Base-by-base conservation (phyloP, 1,140 invertebrate species). In the Augochlora pura region DNA sequence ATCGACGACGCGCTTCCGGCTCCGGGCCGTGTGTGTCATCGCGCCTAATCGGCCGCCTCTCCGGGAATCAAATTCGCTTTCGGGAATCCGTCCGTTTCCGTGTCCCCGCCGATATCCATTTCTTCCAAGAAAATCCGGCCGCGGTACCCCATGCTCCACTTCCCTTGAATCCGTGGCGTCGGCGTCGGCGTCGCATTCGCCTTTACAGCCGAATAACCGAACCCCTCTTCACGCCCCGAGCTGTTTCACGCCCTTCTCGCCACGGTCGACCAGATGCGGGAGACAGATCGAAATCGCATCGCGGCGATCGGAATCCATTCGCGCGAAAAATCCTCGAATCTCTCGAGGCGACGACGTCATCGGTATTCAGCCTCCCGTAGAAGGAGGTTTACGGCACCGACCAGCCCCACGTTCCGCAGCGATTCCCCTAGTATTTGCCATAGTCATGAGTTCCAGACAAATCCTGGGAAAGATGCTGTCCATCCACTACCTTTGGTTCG, bases 31-130 rank as follows among this genome's bases (percentile, higher is more conserved):
- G 76, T 80, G 70, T 52, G 16, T 70, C 76, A 80, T 75, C 78
- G 42, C 23, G 52, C 32, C 84, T 77, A 86, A 80, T 88, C 83
- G 85, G 68, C 32, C 46, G 32, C 71, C 78, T 49, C 72, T 85
- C 69, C 69, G 54, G 80, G 81, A 86, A 87, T 60, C 59, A 25
- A 85, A 80, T 72, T 59, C 62, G 62, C 72, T 63, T 65, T 71
- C 68, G 68, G 49, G 52, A 46, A 66, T 63, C 42, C 80, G 75
- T 79, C 62, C 39, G 67, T 80, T 85, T 80, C n/a, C 49, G 73
- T 39, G 46, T 25, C 80, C 67, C 69, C 54, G 14, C 39, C 25
- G 59, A 27, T 57, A n/a, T n/a, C 54, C 8, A 57, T 2, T 21
- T 1, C 0, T 57, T 57, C 21, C 42, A n/a, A 54, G 42, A 16